Evolutionary conservation across 2,797 vertebrate species (phyloP).

Genomic region (Phataginus tricuspis): DNA sequence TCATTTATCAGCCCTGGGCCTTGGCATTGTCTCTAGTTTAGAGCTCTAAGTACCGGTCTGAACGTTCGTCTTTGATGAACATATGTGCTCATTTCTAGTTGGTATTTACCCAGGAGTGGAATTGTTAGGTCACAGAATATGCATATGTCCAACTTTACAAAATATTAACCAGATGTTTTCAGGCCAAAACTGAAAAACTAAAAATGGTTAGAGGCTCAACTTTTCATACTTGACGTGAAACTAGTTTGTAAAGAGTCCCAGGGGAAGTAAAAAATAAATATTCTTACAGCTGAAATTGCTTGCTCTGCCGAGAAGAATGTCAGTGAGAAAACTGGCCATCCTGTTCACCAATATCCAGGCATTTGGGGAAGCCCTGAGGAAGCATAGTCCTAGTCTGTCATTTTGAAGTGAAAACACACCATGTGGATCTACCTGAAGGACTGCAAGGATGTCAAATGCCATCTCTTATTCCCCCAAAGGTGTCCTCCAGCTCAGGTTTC

Average conservation of each 20-base stretch:
- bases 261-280: constrained; percentile 54
- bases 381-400: not conserved
- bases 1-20: not conserved
- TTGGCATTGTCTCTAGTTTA: not conserved
- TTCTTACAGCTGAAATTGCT: constrained; percentile 1
- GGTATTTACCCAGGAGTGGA: not conserved
- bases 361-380: not conserved
- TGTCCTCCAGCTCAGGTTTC: not conserved
- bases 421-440: not conserved
- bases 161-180: constrained; percentile 30
- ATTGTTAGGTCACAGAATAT: not conserved
- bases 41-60: not conserved
- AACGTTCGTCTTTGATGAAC: not conserved
- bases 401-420: constrained; percentile 20
- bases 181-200: not conserved
- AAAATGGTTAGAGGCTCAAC: not conserved
- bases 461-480: not conserved
- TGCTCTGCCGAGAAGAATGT: not conserved
- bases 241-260: not conserved
- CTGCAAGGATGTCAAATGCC: not conserved
- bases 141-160: not conserved
- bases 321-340: not conserved
- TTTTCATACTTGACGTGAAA: constrained; percentile 43
- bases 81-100: not conserved
- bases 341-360: not conserved